Base-by-base conservation (phyloP, 2,888 invertebrate species). In the Cantharis rustica region DNA sequence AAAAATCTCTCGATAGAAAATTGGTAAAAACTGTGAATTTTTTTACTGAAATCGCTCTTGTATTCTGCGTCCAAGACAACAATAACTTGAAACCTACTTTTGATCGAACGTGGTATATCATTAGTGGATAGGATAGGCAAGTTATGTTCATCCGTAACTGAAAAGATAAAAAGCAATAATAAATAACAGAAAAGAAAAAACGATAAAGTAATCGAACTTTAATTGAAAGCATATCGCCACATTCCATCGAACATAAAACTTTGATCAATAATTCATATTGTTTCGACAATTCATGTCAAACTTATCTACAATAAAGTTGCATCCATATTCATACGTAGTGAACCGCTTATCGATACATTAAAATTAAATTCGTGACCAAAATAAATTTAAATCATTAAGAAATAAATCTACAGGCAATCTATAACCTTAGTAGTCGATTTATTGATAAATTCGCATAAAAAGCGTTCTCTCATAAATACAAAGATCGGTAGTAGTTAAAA, bases 361-460 rank as follows among this genome's bases (percentile, higher is more conserved):
- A 77, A 77, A 77, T 77, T 77, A 77, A 77, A 75, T 72, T 75
- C 75, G 77, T 77, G 77, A 77, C 77, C 74, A 77, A 77, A 77
- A 76, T 76, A 76, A 76, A 76, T 73, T 68, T 73, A 76, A 20
- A 73, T 73, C 73, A 70, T 76, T 71, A 68, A 73, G 76, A 27
- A 72, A 64, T 70, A 72, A 72, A 76, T 69, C 75, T 71, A 68
- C 68, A 71, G 31, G 75, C 69, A 75, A 71, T 71, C 72, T 69
- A 73, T 76, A 69, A 73, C 66, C 64, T 75, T 66, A 72, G 72
- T 72, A 72, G 72, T 66, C 61, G 66, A 71, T 72, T 71, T 72
- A 61, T 71, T 62, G 75, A 75, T 71, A 68, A 72, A 72, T 61
- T 63, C 69, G 69, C 69, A 73, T 73, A 73, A 73, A 73, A 73